Evolutionary conservation across 2,888 invertebrate genomes (phyloP).

Genomic region (Hylaea fasciaria): DNA sequence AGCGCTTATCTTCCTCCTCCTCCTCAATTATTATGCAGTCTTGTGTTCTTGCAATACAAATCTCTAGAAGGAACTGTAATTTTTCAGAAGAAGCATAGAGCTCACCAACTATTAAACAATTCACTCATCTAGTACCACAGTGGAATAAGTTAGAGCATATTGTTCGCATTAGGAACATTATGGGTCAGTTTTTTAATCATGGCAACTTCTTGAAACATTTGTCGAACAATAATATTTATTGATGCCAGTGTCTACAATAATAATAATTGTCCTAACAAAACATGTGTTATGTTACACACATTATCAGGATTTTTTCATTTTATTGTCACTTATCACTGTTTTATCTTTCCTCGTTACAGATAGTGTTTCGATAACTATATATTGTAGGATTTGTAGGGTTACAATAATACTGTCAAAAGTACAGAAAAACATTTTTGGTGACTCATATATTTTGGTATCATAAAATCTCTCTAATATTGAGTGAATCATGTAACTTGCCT

Average conservation of each 20-base stretch:
- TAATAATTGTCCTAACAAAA: slow-evolving; percentile 1
- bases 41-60: too few species aligned
- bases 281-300: slow-evolving; percentile 5
- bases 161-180: neutral
- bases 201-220: neutral
- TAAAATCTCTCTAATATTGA: too few species aligned
- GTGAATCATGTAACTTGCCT: too few species aligned
- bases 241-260: neutral
- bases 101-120: too few species aligned
- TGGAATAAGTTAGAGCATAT: too few species aligned
- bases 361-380: slow-evolving; percentile 7
- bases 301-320: slow-evolving; percentile 20
- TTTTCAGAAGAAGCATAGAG: too few species aligned
- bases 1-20: too few species aligned
- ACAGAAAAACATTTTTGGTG: neutral
- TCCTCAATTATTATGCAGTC: too few species aligned
- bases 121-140: too few species aligned
- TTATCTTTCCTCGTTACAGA: slow-evolving; percentile 19
- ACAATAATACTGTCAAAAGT: neutral
- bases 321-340: slow-evolving; percentile 18
- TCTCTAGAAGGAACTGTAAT: too few species aligned
- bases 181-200: neutral
- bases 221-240: neutral
- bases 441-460: neutral
- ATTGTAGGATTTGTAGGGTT: slow-evolving; percentile 7